Conservation (phyloP, 2,888 invertebrate genomes). For the Drosophila yooni region DNA sequence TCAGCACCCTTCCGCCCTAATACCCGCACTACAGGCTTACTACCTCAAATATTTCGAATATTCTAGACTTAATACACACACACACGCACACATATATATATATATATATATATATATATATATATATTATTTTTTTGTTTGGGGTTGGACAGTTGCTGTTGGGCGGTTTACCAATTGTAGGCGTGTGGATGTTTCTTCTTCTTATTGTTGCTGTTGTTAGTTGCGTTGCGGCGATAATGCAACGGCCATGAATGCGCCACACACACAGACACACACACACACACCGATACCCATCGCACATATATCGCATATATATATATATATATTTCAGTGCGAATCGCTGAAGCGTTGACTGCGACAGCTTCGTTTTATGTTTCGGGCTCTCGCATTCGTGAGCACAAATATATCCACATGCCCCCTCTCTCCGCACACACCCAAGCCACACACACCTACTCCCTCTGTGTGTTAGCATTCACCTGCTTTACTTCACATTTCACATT, state of each 20-base stretch:
- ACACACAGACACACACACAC: constrained; percentile 29
- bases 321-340: constrained; percentile 56
- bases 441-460: constrained; percentile 4
- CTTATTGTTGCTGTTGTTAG: constrained; percentile 38
- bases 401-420: constrained; percentile 19
- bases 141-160: constrained; percentile 53
- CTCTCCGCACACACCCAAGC: neutral
- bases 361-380: constrained; percentile 48
- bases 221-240: constrained; percentile 57
- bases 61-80: constrained; percentile 49
- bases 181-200: constrained; percentile 39
- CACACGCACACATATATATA: constrained; percentile 2
- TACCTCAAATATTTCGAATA: constrained; percentile 67
- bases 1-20: neutral
- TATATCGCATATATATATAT: constrained; percentile 15
- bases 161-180: constrained; percentile 60
- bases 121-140: constrained; percentile 23
- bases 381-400: constrained; percentile 57
- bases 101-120: neutral
- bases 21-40: neutral
- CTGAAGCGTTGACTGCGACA: constrained; percentile 65
- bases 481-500: constrained; percentile 39
- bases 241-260: constrained; percentile 68
- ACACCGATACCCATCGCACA: constrained; percentile 18
- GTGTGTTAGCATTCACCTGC: constrained; percentile 53